phyloP scores from a whole-genome alignment of 2,888 invertebrate genomes.

The Hydropsyche betteni region DNA sequence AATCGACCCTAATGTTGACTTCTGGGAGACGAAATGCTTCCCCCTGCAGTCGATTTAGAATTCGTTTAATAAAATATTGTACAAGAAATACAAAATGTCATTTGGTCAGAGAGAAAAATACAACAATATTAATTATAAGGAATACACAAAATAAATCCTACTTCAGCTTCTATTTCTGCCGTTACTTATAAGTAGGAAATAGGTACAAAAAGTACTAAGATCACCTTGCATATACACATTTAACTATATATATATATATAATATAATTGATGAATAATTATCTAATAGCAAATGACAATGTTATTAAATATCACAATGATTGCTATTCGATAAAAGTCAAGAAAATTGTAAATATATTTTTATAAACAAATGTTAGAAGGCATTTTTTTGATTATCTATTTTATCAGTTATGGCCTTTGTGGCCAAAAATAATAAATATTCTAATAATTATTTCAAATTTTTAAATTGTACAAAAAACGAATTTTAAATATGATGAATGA shows the following conservation, averaged over 20 bases:
- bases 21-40: background rate
- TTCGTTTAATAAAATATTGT: background rate
- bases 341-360: slow-evolving; percentile 45
- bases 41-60: no score
- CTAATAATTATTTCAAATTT: no score
- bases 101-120: slow-evolving; percentile 34
- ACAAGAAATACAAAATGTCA: slow-evolving; percentile 1
- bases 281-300: slow-evolving; percentile 46
- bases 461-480: no score
- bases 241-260: background rate
- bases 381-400: slow-evolving; percentile 35
- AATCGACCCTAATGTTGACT: no score
- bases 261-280: slow-evolving; percentile 49
- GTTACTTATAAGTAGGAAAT: slow-evolving; percentile 36
- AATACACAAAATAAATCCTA: slow-evolving; percentile 36
- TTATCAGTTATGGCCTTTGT: background rate
- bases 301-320: slow-evolving; percentile 48
- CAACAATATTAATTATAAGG: slow-evolving; percentile 15
- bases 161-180: background rate
- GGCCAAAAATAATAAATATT: background rate
- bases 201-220: slow-evolving; percentile 6
- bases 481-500: no score
- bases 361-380: slow-evolving; percentile 48
- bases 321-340: slow-evolving; percentile 46
- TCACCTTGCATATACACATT: background rate